phyloP scores from a whole-genome alignment of 2,113 vertebrate genomes.

The Bolborhynchus lineola region DNA sequence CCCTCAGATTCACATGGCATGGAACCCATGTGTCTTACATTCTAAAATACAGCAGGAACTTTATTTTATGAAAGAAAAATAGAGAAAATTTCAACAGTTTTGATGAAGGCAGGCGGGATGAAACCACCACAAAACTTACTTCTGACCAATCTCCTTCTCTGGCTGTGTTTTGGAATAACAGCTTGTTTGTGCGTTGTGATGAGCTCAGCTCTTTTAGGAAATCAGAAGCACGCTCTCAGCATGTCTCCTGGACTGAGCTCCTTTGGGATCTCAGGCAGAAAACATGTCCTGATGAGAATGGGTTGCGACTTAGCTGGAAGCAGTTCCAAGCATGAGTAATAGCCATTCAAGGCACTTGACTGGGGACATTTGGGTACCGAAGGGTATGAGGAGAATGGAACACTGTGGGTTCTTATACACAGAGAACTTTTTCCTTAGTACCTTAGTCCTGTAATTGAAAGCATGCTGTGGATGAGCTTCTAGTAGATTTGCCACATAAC shows the following conservation, averaged over 20 bases:
- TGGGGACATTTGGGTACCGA: background rate
- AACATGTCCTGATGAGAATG: background rate
- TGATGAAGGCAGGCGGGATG: background rate
- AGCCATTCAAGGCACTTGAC: background rate
- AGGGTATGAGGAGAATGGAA: background rate
- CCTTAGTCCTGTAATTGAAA: background rate
- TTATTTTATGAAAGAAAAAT: background rate
- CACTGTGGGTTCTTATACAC: background rate
- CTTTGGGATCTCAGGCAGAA: constrained; percentile 8
- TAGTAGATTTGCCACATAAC: background rate
- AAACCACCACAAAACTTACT: background rate
- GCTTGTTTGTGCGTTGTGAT: background rate
- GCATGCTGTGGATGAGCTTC: background rate
- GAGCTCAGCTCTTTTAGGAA: background rate
- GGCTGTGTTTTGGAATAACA: background rate
- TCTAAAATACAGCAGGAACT: background rate
- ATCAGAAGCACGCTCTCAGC: background rate
- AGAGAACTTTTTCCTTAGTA: background rate
- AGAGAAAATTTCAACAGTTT: background rate
- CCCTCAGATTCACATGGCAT: background rate
- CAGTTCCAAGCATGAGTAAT: background rate
- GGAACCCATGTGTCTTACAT: background rate
- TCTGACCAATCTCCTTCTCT: background rate
- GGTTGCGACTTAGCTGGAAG: background rate
- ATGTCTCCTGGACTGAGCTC: background rate